These are phyloP conservation scores for Thunnus thynnus DNA, from an alignment of 2,113 vertebrate genomes.

Conservation along the genomic window DNA sequence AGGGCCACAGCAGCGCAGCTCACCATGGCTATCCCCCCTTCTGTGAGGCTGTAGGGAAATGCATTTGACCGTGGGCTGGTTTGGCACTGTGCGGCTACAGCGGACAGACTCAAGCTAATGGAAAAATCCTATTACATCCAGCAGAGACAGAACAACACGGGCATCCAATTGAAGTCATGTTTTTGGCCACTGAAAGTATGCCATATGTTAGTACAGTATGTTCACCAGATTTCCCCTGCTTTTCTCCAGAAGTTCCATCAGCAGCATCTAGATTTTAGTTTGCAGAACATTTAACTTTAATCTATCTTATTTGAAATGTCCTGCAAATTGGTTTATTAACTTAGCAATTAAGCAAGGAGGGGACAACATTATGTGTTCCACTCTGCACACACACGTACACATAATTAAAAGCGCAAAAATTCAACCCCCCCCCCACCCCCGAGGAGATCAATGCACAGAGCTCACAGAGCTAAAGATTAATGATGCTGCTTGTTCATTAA, in stretches of 20 bases:
- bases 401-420: background rate
- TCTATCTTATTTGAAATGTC: background rate
- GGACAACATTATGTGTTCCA: background rate
- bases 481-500: conserved; percentile 16
- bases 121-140: conserved; percentile 6
- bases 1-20: too few species aligned
- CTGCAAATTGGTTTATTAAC: background rate
- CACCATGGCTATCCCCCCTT: too few species aligned
- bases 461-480: conserved; percentile 2
- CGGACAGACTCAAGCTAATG: background rate
- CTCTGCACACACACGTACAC: background rate
- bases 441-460: background rate
- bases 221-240: too few species aligned
- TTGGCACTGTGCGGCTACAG: conserved; percentile 9
- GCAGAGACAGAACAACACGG: too few species aligned
- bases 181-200: too few species aligned
- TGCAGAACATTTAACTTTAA: too few species aligned
- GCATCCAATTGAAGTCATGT: too few species aligned
- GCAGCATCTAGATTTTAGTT: too few species aligned
- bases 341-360: background rate
- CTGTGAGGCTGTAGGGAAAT: background rate
- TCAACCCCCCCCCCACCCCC: background rate
- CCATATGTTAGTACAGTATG: too few species aligned
- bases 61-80: background rate
- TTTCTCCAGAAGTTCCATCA: too few species aligned